These are phyloP conservation scores for Papilio gigon DNA, from an alignment of 2,888 invertebrate species.

Conservation along the genomic window DNA sequence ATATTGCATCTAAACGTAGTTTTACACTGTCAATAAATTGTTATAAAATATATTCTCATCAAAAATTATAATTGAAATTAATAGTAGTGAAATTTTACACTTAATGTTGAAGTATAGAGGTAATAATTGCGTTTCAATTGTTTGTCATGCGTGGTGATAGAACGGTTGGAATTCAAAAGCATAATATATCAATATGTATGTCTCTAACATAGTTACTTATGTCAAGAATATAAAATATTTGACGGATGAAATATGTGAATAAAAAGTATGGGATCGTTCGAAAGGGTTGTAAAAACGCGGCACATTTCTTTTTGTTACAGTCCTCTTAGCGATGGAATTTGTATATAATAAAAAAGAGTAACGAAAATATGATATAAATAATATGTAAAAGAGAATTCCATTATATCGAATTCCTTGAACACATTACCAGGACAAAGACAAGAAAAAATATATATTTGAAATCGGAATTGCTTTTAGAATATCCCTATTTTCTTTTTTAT, in stretches of 20 bases:
- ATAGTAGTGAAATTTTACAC: too few relatives aligned
- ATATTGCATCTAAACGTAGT: neutral
- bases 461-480: neutral
- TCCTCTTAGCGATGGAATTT: constrained; percentile 19
- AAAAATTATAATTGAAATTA: too few relatives aligned
- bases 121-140: too few relatives aligned
- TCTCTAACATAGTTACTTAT: neutral
- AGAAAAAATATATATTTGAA: neutral
- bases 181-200: neutral
- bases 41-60: too few relatives aligned
- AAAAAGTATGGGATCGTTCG: constrained; percentile 26
- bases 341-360: constrained; percentile 2
- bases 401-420: neutral
- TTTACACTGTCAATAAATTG: neutral
- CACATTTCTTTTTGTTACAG: constrained; percentile 25
- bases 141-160: too few relatives aligned
- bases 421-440: neutral
- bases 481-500: neutral
- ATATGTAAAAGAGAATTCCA: constrained; percentile 4
- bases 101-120: too few relatives aligned
- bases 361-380: constrained; percentile 5
- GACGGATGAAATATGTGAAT: constrained; percentile 29
- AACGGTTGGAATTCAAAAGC: neutral
- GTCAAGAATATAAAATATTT: constrained; percentile 11
- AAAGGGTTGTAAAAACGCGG: constrained; percentile 33